Evolutionary conservation across 2,888 invertebrate species (phyloP).

Genomic region (Lasioglossum villosulum): DNA sequence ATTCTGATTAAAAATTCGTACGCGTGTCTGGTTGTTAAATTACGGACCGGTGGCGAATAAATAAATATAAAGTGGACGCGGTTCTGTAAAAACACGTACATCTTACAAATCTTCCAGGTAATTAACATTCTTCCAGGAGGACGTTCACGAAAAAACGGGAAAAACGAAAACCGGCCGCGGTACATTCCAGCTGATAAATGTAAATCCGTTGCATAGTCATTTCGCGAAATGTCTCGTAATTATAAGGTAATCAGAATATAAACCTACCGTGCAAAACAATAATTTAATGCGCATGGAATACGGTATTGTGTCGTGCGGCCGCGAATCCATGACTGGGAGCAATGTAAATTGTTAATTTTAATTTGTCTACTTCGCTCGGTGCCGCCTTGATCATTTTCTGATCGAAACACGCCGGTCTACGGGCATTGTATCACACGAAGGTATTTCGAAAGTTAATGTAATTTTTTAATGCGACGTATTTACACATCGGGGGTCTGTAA

Average conservation of each 20-base stretch:
- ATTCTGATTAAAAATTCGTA: neutral
- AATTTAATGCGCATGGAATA: conserved; percentile 63
- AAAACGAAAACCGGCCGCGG: conserved; percentile 1
- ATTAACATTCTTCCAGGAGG: conserved; percentile 55
- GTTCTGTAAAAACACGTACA: conserved; percentile 40
- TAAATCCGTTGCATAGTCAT: conserved; percentile 50
- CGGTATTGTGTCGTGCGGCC: conserved; percentile 34
- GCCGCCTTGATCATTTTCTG: neutral
- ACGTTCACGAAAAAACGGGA: conserved; percentile 10
- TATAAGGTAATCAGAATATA: conserved; percentile 66
- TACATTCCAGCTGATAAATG: conserved; percentile 55
- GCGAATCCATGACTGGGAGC: conserved; percentile 19
- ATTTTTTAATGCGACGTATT: neutral
- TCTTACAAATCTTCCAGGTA: conserved; percentile 51
- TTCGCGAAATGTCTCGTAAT: conserved; percentile 58
- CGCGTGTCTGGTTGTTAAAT: neutral
- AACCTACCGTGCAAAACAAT: conserved; percentile 64
- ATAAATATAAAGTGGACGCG: conserved; percentile 17
- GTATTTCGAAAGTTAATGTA: too few species aligned
- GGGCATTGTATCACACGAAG: neutral
- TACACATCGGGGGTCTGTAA: neutral
- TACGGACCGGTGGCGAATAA: neutral
- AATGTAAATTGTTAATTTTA: conserved; percentile 61
- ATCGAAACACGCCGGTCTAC: neutral
- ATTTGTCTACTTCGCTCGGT: conserved; percentile 8